Evolutionary conservation across 1,140 invertebrate species (phyloP).

Genomic region (Panagrolaimus sp.): DNA sequence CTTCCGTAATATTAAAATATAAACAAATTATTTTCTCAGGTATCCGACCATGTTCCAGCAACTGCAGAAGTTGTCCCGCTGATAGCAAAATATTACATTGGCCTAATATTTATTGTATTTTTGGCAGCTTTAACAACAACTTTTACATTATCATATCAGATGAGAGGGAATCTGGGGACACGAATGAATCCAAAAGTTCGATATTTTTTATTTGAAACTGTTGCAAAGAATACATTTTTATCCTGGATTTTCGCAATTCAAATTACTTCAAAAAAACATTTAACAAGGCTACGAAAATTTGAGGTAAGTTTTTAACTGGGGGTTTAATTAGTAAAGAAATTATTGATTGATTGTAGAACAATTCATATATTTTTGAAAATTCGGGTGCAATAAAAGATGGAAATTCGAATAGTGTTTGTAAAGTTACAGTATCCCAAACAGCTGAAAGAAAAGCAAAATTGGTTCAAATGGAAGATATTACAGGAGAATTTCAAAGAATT

Average conservation of each 20-base stretch:
- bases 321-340: not conserved
- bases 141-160: constrained; percentile 46
- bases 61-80: constrained; percentile 50
- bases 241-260: constrained; percentile 48
- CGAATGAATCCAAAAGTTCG: constrained; percentile 36
- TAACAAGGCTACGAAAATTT: constrained; percentile 4
- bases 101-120: constrained; percentile 51
- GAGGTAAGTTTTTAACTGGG: not conserved
- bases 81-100: constrained; percentile 50
- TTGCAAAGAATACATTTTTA: constrained; percentile 41
- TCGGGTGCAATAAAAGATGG: constrained; percentile 22
- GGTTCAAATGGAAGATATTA: constrained; percentile 26
- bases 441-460: constrained; percentile 6
- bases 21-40: constrained; percentile 9
- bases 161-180: constrained; percentile 47
- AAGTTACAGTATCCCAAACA: not conserved
- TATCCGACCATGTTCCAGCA: constrained; percentile 48
- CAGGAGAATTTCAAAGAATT: constrained; percentile 20
- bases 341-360: constrained; percentile 21
- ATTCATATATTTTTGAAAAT: not conserved
- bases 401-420: not conserved
- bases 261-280: constrained; percentile 32
- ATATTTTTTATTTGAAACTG: constrained; percentile 43
- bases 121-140: constrained; percentile 50
- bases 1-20: too few species aligned